Base-by-base conservation (phyloP, 2,113 vertebrate genomes). In the Melanerpes aurifrons region DNA sequence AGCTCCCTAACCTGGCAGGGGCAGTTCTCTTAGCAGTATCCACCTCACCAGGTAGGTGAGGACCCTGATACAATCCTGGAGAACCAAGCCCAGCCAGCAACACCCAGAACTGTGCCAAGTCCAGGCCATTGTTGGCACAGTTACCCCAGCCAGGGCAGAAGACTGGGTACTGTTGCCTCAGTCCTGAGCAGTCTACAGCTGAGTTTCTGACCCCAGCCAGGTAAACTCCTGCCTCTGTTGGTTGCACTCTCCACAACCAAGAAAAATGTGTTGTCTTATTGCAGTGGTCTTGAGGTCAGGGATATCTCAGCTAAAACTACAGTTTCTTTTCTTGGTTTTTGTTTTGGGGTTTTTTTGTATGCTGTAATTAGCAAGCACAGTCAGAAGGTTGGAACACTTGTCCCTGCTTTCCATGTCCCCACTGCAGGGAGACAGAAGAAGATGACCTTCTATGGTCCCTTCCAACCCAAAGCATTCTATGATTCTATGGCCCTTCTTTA, bases 221-320 rank as follows among this genome's bases (percentile, higher is more conserved):
- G 13, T 10, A 15, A 71, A 35, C 26, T 26, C 18, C 58, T 57
- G 37, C 15, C 47, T 48, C 16, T 47, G 53, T 29, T 37, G 21
- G 24, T 7, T 47, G 48, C 0, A 0, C 19, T 31, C 31, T 75
- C 37, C 28, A 22, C 6, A 26, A 13, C 12, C 2, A 1, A 53
- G 25, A 63, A 54, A 53, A 57, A 45, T 10, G n/a, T 11, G 4
- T 32, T 68, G 19, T 63, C 15, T 76, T 58, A 32, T 4, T 58
- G 24, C 21, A 68, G 9, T 6, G 6, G 28, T 58, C 24, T 29
- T 53, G 19, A 40, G 14, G 26, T 48, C 5, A 3, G 20, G 9
- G 9, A 11, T 56, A 28, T 29, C 16, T 40, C 35, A 63, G 47
- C 56, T 47, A 50, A 73, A 88, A 47, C 22, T 25, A 47, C 17